These are phyloP conservation scores for Drosophila anomalipes DNA, from an alignment of 2,888 invertebrate species.

Conservation along the genomic window DNA sequence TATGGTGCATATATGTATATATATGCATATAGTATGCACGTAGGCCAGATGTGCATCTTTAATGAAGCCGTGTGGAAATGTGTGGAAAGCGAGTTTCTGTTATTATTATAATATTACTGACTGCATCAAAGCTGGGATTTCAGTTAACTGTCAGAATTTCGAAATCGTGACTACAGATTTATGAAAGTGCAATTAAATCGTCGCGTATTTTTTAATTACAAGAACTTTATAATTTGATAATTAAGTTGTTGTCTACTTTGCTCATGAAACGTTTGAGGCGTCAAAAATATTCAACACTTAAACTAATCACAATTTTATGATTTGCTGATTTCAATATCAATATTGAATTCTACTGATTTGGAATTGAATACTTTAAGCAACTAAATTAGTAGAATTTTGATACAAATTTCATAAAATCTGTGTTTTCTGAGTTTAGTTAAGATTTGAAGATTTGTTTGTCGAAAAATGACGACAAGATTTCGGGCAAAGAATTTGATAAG, in stretches of 20 bases:
- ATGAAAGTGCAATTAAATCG: not conserved
- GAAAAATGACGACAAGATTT: not conserved
- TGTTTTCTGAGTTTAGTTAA: not conserved
- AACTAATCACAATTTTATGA: not conserved
- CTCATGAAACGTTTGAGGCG: not conserved
- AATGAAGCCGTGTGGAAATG: constrained; percentile 14
- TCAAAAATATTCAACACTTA: not conserved
- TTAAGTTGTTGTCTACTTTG: not conserved
- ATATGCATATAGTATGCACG: constrained; percentile 4
- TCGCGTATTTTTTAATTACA: not conserved
- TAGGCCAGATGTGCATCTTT: constrained; percentile 10
- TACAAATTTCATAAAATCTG: not conserved
- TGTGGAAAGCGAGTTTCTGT: not conserved
- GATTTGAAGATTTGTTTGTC: not conserved
- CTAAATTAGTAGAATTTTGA: not conserved
- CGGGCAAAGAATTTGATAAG: fast-evolving
- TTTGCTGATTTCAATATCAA: not conserved
- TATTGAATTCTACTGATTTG: not conserved
- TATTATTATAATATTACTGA: not conserved
- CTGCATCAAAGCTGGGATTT: not conserved
- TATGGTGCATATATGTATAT: constrained; percentile 2
- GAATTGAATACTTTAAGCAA: not conserved
- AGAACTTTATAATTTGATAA: not conserved
- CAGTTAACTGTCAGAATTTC: not conserved
- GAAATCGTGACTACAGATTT: not conserved